Conservation (phyloP, 2,797 vertebrate genomes). For the Zonotrichia albicollis region DNA sequence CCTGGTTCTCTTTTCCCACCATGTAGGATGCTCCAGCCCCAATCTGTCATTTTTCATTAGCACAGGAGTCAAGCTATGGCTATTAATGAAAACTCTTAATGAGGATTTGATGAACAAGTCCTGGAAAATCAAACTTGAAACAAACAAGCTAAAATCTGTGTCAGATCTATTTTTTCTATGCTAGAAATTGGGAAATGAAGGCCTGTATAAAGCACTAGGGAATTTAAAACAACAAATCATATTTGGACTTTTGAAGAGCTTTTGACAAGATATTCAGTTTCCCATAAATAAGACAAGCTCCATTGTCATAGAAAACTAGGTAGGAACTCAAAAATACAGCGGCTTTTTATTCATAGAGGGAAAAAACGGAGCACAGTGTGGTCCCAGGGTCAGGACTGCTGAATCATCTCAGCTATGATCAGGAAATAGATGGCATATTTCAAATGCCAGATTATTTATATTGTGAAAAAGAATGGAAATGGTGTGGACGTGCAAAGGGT, state of each 20-base stretch:
- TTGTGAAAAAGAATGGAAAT: neutral
- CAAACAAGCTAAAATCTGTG: neutral
- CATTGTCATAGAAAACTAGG: neutral
- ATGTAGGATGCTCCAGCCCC: neutral
- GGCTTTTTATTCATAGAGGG: neutral
- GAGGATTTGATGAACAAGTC: neutral
- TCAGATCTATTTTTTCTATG: neutral
- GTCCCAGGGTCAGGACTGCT: neutral
- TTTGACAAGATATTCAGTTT: neutral
- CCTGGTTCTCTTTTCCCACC: neutral
- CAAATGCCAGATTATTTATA: neutral
- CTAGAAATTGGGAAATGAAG: neutral
- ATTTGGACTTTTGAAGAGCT: neutral
- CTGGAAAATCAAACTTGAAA: constrained; percentile 13
- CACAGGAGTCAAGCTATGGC: neutral
- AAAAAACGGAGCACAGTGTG: neutral
- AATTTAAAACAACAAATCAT: neutral
- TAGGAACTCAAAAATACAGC: neutral
- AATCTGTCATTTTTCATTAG: constrained; percentile 48
- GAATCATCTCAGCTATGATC: neutral
- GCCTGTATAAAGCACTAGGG: neutral
- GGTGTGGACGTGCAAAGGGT: neutral
- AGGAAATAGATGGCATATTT: neutral
- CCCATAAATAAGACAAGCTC: neutral
- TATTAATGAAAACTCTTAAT: constrained; percentile 25